Evolutionary conservation across 2,113 vertebrate species (phyloP).

Genomic region (Oryctolagus cuniculus): mOryCun1.1 NC_091445.1:85486001-85486500

Average conservation of each 20-base stretch:
- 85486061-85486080: slow-evolving; percentile 68
- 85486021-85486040: slow-evolving; percentile 57
- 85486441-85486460: background rate
- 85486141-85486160: background rate
- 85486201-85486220: slow-evolving; percentile 18
- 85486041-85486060: slow-evolving; percentile 71
- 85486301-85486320: slow-evolving; percentile 68
- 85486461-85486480: background rate
- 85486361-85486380: slow-evolving; percentile 64
- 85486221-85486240: slow-evolving; percentile 37
- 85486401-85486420: slow-evolving; percentile 46
- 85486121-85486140: slow-evolving; percentile 44
- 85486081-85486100: slow-evolving; percentile 71
- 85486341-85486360: slow-evolving; percentile 53
- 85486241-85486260: slow-evolving; percentile 53
- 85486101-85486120: slow-evolving; percentile 61
- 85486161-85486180: background rate
- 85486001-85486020: slow-evolving; percentile 66
- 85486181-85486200: slow-evolving; percentile 31
- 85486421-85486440: slow-evolving; percentile 14
- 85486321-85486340: slow-evolving; percentile 67
- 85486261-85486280: slow-evolving; percentile 31
- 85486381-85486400: slow-evolving; percentile 40
- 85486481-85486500: too few species aligned
- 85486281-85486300: slow-evolving; percentile 51